Base-by-base conservation (phyloP, 2,888 invertebrate genomes). In the Protophormia terraenovae region DNA sequence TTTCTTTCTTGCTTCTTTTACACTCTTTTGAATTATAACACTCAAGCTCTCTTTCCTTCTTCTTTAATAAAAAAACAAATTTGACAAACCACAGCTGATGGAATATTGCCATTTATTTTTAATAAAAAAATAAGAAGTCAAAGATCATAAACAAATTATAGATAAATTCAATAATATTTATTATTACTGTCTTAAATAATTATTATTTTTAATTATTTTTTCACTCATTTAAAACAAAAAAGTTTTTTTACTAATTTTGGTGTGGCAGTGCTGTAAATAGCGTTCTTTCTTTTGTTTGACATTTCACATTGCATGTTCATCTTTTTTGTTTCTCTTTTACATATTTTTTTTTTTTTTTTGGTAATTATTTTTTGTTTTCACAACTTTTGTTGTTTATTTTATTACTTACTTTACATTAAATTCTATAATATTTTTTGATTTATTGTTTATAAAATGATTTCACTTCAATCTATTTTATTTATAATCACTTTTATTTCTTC, bases 221-320 rank as follows among this genome's bases (percentile, higher is more conserved):
- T 24, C n/a, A 19, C n/a, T 47, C 69, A 19, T 66, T 47, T 29
- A 12, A 24, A 22, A 55, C 24, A 14, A 35, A 8, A 22, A 35
- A 29, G 22, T 64, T 64, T 41, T 24, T 24, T 19, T 10, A 69
- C 22, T 35, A 27, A 72, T 69, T 76, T 76, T 29, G 7, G 12
- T 73, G 29, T 85, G 85, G 85, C 72, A 85, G 75, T 64, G 35
- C 85, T 62, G 47, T 16, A 38, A 67, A 76, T 29, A 77, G 69
- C 77, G 66, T 81, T 80, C 58, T 67, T 55, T 72, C 60, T 82
- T 85, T 77, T 76, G 53, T 62, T 80, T 85, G 85, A 85, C 85
- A 75, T 85, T 85, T 78, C 38, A 53, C 53, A 73, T 58, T 71
- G 69, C 77, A 80, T 84, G 77, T 78, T 64, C 53, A 62, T 12